Percentiles rank a stretch among this genome's conserved stretches.
Evolutionary conservation across 2,113 vertebrate genomes (phyloP).

Genomic region (Tyto alba): DNA sequence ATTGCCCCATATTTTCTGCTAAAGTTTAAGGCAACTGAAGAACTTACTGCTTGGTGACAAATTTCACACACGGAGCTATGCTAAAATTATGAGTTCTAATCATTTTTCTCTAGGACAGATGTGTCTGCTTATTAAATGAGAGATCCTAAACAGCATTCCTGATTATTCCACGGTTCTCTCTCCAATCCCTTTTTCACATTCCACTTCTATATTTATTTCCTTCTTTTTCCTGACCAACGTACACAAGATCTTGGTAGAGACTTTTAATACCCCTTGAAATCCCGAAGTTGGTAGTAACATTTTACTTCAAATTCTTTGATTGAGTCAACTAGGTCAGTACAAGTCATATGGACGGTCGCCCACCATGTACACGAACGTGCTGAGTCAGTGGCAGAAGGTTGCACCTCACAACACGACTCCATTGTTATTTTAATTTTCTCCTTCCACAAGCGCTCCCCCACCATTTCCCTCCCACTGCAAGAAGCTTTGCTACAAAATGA

Average conservation of each 20-base stretch:
- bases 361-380: background rate
- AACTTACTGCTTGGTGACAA: background rate
- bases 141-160: background rate
- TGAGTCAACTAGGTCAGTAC: constrained; percentile 13
- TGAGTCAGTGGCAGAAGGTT: constrained; percentile 49
- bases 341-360: background rate
- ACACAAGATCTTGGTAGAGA: background rate
- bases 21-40: background rate
- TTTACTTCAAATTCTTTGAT: constrained; percentile 22
- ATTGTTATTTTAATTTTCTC: constrained; percentile 56
- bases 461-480: constrained; percentile 50
- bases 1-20: background rate
- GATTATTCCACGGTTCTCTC: background rate
- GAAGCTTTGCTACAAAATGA: constrained; percentile 54
- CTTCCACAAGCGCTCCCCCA: constrained; percentile 39
- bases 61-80: background rate
- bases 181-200: background rate
- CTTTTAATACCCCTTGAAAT: background rate
- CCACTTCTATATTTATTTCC: background rate
- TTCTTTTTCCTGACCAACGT: background rate
- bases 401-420: constrained; percentile 30
- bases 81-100: background rate
- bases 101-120: background rate
- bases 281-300: background rate
- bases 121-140: background rate